Conservation (phyloP, 1,140 invertebrate species). For the Lepidurus arcticus region DNA sequence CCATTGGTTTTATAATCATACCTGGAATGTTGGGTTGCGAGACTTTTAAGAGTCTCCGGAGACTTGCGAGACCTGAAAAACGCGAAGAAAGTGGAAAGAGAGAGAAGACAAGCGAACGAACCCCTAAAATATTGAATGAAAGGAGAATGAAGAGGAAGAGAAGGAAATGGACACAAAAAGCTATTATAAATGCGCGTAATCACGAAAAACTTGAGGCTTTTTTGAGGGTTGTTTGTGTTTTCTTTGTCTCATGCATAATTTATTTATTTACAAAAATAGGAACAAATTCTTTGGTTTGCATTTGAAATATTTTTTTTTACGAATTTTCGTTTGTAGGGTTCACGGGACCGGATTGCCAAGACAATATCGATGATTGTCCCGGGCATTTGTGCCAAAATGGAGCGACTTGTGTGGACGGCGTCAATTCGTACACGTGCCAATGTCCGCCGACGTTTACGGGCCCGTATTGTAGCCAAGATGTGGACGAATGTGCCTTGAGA, state of each 20-base stretch:
- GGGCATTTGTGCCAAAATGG: conserved; percentile 86
- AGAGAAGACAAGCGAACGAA: not conserved
- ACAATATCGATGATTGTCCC: conserved; percentile 84
- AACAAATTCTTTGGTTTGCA: not conserved
- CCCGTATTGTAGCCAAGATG: conserved; percentile 56
- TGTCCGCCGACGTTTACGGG: conserved; percentile 84
- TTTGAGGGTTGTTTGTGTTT: too few relatives aligned
- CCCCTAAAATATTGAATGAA: not conserved
- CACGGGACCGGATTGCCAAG: conserved; percentile 76
- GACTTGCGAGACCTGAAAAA: not conserved
- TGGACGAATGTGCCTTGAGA: conserved; percentile 48
- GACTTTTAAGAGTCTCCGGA: not conserved
- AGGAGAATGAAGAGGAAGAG: not conserved
- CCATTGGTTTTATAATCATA: conserved; percentile 24
- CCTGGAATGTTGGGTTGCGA: not conserved
- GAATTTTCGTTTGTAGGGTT: conserved; percentile 60
- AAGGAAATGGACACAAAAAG: not conserved
- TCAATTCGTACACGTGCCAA: conserved; percentile 78
- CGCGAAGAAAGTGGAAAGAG: not conserved
- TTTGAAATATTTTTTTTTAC: conserved; percentile 28
- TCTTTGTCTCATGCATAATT: too few relatives aligned
- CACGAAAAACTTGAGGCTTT: too few relatives aligned
- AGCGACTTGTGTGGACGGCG: conserved; percentile 77
- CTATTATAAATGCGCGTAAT: not conserved
- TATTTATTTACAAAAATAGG: not conserved